Percentiles rank a stretch among this genome's conserved stretches.
These are phyloP conservation scores for Neomorphus geoffroyi DNA, from an alignment of 2,797 vertebrate genomes.

Conservation along the genomic window DNA sequence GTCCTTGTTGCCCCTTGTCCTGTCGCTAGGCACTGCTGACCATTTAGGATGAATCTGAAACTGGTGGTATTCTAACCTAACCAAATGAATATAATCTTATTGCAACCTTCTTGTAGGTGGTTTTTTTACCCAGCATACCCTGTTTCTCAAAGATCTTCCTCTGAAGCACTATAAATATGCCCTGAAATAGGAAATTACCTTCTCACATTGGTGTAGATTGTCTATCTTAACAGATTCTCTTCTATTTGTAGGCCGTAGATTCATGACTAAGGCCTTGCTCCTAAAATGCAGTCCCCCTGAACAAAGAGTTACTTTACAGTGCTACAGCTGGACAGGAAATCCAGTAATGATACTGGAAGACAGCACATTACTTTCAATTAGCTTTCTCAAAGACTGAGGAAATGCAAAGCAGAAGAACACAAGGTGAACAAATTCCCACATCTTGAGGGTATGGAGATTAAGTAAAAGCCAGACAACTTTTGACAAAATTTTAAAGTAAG, in stretches of 20 bases:
- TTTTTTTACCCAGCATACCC: not conserved
- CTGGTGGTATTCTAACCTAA: not conserved
- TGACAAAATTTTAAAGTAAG: not conserved
- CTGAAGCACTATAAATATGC: not conserved
- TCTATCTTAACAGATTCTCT: not conserved
- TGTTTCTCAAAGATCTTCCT: not conserved
- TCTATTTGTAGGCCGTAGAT: not conserved
- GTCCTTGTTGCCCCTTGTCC: too few species aligned
- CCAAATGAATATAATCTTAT: not conserved
- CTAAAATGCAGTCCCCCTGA: not conserved
- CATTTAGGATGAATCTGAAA: not conserved
- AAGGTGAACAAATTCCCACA: not conserved
- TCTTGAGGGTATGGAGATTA: not conserved
- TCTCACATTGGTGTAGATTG: not conserved
- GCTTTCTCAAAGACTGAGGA: not conserved
- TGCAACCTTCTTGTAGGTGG: not conserved
- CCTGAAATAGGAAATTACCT: not conserved
- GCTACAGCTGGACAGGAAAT: not conserved
- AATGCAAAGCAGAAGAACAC: not conserved
- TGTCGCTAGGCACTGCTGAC: too few species aligned
- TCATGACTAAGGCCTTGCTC: not conserved
- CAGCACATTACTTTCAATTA: not conserved
- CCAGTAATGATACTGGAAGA: not conserved
- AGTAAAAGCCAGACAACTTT: not conserved
- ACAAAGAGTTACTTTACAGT: not conserved